A percentile compares a stretch with the other conserved stretches of the same genome.
Conservation (phyloP, 2,888 invertebrate species). For the Deilephila elpenor region DNA sequence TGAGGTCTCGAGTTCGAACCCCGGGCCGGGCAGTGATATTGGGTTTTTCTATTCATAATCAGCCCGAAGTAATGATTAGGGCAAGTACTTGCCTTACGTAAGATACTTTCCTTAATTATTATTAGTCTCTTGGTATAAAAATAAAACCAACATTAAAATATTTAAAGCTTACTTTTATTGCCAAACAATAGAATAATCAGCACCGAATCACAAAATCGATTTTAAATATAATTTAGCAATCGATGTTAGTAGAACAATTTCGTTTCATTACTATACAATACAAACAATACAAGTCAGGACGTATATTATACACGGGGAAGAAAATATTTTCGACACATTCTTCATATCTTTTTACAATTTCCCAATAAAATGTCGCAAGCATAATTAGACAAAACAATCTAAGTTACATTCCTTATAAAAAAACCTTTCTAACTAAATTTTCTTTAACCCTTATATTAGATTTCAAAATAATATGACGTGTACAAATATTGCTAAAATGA, state of each 20-base stretch:
- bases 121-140: neutral
- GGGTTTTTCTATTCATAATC: too few species aligned
- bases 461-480: too few species aligned
- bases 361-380: neutral
- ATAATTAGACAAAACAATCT: neutral
- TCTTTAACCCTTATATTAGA: too few species aligned
- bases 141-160: constrained; percentile 11
- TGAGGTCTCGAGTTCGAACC: too few species aligned
- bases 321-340: neutral
- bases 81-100: too few species aligned
- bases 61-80: too few species aligned
- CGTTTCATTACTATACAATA: neutral
- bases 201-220: constrained; percentile 27
- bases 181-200: constrained; percentile 17
- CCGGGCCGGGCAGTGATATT: too few species aligned
- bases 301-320: neutral
- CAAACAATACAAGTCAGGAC: neutral
- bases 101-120: too few species aligned
- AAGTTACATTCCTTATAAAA: too few species aligned
- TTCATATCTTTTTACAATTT: neutral
- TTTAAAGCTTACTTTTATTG: constrained; percentile 29
- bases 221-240: constrained; percentile 23
- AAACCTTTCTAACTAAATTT: too few species aligned
- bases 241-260: constrained; percentile 30
- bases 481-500: too few species aligned